These are phyloP conservation scores for Eulemur rubriventer DNA, from an alignment of 2,797 vertebrate genomes.

Conservation along the genomic window DNA sequence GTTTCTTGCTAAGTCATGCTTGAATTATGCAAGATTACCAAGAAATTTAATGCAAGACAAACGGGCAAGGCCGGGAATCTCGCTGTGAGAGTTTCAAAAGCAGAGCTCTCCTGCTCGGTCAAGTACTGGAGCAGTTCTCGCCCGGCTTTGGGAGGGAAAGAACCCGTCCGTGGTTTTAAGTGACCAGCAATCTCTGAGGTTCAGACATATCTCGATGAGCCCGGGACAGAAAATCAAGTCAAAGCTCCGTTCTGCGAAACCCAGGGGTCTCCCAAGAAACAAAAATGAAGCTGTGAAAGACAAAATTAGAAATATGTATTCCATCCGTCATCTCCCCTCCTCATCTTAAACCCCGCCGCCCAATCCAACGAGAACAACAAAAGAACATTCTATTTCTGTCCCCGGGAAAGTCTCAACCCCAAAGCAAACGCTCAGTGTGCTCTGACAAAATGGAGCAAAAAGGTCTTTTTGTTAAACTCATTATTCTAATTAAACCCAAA, in stretches of 20 bases:
- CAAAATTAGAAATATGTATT: background rate
- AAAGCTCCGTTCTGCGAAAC: background rate
- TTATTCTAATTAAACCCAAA: constrained; percentile 30
- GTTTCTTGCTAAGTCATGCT: constrained; percentile 32
- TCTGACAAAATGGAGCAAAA: background rate
- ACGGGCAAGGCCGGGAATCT: background rate
- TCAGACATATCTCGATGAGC: background rate
- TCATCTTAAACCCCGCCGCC: background rate
- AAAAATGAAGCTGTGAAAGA: background rate
- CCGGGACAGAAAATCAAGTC: background rate
- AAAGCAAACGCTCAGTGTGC: background rate
- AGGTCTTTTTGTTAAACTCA: background rate
- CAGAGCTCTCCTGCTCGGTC: background rate
- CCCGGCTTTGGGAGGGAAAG: background rate
- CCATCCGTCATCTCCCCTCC: background rate
- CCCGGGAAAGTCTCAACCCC: background rate
- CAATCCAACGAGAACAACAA: background rate
- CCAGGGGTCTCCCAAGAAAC: background rate
- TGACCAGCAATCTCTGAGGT: background rate
- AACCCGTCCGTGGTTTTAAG: background rate
- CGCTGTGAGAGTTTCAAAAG: background rate
- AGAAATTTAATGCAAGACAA: background rate
- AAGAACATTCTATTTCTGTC: constrained; percentile 14
- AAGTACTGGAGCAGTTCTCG: fast-evolving
- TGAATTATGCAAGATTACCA: constrained; percentile 17